phyloP scores from a whole-genome alignment of 1,140 invertebrate species.

The Catajapyx aquilonaris region DNA sequence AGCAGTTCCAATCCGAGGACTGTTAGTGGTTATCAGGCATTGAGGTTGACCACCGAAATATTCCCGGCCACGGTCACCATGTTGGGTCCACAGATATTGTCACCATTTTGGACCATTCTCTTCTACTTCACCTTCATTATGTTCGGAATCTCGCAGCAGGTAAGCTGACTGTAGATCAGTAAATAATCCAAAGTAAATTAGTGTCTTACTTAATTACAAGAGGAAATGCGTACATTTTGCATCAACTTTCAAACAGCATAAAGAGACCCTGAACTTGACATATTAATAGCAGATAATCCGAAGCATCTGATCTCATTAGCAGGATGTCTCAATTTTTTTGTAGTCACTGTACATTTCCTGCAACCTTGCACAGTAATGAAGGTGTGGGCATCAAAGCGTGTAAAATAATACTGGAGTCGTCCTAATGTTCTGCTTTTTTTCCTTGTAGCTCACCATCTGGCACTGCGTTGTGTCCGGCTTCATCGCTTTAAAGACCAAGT shows the following conservation, averaged over 20 bases:
- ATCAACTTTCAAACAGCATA: too few relatives aligned
- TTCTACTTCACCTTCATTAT: conserved; percentile 67
- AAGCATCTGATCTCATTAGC: too few relatives aligned
- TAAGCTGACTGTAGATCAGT: conserved; percentile 12
- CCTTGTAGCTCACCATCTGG: conserved; percentile 46
- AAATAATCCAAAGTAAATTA: background rate
- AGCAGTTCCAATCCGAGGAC: conserved; percentile 27
- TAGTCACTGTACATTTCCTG: too few relatives aligned
- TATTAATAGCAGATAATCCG: too few relatives aligned
- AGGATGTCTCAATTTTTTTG: too few relatives aligned
- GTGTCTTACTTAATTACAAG: too few relatives aligned
- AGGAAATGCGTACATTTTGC: too few relatives aligned
- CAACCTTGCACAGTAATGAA: too few relatives aligned
- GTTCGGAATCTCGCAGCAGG: conserved; percentile 67
- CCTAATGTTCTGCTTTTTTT: conserved; percentile 7
- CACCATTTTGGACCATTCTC: conserved; percentile 65
- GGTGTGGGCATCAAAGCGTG: too few relatives aligned
- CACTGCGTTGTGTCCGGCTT: conserved; percentile 61
- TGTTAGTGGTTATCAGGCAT: conserved; percentile 8
- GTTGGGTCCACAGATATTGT: conserved; percentile 37
- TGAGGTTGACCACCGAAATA: conserved; percentile 62
- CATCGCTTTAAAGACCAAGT: conserved; percentile 47
- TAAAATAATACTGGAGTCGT: too few relatives aligned
- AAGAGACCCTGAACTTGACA: too few relatives aligned
- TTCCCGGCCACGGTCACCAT: conserved; percentile 60